Evolutionary conservation across 2,113 vertebrate genomes (phyloP).

Genomic region (Puntigrus tetrazona): DNA sequence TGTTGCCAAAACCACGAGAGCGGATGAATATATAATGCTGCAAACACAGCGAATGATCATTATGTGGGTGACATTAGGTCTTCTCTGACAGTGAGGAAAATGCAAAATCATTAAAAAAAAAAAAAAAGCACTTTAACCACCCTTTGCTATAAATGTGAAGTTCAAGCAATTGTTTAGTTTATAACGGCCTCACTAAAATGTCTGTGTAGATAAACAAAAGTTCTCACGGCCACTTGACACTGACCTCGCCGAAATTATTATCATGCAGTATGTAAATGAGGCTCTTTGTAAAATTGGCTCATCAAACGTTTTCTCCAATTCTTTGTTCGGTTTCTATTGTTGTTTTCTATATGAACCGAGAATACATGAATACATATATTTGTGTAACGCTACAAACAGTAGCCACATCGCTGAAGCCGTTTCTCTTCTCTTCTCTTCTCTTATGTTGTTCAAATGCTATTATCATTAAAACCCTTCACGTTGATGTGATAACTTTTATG

Average conservation of each 20-base stretch:
- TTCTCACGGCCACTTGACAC: too few species aligned
- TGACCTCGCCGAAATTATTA: too few species aligned
- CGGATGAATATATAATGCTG: conserved; percentile 1
- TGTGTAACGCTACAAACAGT: not conserved
- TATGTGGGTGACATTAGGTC: not conserved
- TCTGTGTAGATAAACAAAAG: too few species aligned
- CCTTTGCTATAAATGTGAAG: too few species aligned
- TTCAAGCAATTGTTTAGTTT: too few species aligned
- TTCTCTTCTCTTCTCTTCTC: not conserved
- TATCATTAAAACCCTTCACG: not conserved
- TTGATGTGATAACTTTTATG: too few species aligned
- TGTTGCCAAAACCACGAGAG: conserved; percentile 4
- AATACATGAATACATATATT: not conserved
- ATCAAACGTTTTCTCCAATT: conserved; percentile 1
- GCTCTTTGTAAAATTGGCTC: too few species aligned
- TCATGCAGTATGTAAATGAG: too few species aligned
- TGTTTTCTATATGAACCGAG: not conserved
- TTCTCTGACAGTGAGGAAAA: conserved; percentile 12
- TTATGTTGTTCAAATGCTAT: not conserved
- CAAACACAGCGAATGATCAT: conserved; percentile 13
- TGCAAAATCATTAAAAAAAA: not conserved
- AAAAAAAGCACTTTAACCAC: too few species aligned
- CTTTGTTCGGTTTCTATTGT: not conserved
- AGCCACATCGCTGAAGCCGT: not conserved
- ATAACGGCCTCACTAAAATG: too few species aligned